Conservation (phyloP, 2,113 vertebrate genomes). For the Melanocharis versteri region DNA sequence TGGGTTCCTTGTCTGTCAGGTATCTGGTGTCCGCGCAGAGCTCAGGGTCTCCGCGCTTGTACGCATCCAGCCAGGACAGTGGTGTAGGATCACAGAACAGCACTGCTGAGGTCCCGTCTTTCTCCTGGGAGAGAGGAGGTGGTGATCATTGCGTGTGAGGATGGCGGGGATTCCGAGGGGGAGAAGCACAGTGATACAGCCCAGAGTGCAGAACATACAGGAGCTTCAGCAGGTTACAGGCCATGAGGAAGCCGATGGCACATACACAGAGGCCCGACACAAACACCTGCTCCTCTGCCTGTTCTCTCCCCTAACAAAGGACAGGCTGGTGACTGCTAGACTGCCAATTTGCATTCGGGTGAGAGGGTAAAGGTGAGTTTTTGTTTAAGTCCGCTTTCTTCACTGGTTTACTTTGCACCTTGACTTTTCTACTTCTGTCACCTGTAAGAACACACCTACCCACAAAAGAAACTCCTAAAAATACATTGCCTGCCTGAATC, state of each 20-base stretch:
- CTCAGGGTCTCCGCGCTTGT: not conserved
- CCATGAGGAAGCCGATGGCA: not conserved
- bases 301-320: not conserved
- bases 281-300: not conserved
- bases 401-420: not conserved
- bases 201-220: fast-evolving
- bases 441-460: not conserved
- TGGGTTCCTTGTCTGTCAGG: not conserved
- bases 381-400: not conserved
- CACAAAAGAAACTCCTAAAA: not conserved
- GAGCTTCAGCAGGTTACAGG: fast-evolving
- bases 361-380: not conserved
- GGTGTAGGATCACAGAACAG: not conserved
- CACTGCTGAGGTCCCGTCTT: not conserved
- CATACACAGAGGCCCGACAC: fast-evolving
- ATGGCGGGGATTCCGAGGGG: not conserved
- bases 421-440: not conserved
- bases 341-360: not conserved
- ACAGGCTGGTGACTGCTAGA: not conserved
- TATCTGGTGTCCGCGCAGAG: fast-evolving
- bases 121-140: not conserved
- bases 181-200: not conserved
- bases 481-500: not conserved
- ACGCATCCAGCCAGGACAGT: fast-evolving
- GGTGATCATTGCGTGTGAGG: fast-evolving